Conservation (phyloP, 2,888 invertebrate species). For the Diachrysia chrysitis region DNA sequence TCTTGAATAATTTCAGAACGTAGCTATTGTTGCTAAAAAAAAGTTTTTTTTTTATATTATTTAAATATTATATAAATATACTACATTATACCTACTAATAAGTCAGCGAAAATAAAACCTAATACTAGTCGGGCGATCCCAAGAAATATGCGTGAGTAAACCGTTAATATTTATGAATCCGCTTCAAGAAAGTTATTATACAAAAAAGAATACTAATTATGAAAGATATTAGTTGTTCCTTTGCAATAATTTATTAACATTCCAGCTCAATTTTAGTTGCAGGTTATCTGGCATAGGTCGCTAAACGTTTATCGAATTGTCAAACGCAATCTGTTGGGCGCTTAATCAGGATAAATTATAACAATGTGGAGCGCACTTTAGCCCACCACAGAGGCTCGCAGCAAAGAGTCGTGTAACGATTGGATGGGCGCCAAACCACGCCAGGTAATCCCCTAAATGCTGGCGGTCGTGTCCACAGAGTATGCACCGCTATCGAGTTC, state of each 20-base stretch:
- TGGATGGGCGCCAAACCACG: conserved; percentile 74
- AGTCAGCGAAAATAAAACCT: too few species aligned
- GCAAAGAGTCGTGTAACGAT: conserved; percentile 53
- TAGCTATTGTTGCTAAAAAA: not conserved
- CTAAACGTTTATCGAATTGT: conserved; percentile 3
- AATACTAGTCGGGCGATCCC: too few species aligned
- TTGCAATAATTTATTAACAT: not conserved
- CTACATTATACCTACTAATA: too few species aligned
- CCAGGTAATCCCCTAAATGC: conserved; percentile 72
- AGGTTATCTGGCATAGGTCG: not conserved
- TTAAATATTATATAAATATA: too few species aligned
- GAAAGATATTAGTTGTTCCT: too few species aligned
- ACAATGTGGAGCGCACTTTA: conserved; percentile 38
- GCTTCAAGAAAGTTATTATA: too few species aligned
- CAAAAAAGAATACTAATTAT: too few species aligned
- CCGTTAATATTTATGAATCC: too few species aligned
- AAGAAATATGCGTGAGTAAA: too few species aligned
- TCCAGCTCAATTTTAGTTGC: not conserved
- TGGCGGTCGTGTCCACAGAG: conserved; percentile 64
- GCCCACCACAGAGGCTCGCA: conserved; percentile 27
- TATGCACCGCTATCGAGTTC: conserved; percentile 60
- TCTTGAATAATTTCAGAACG: not conserved
- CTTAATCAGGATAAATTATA: conserved; percentile 16
- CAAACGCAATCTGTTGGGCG: conserved; percentile 11
- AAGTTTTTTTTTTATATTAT: too few species aligned